These are phyloP conservation scores for Noctua comes DNA, from an alignment of 2,888 invertebrate genomes.

Conservation along the genomic window DNA sequence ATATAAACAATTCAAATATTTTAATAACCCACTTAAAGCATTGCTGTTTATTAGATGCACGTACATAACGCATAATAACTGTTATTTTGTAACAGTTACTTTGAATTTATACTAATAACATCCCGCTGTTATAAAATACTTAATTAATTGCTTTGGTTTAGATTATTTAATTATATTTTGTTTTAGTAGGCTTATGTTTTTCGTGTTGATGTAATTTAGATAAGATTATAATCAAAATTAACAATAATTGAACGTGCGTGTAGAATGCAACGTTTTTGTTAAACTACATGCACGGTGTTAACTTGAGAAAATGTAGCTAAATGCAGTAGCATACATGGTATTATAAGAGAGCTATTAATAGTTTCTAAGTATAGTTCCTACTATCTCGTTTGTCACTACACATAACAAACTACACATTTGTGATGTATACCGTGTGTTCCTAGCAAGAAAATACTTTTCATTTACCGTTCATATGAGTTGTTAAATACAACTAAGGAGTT, in stretches of 20 bases:
- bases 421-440: background rate
- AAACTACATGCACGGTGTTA: background rate
- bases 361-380: background rate
- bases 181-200: background rate
- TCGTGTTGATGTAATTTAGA: conserved; percentile 15
- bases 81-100: conserved; percentile 41
- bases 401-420: background rate
- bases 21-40: conserved; percentile 15
- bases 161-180: conserved; percentile 38
- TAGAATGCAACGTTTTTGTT: background rate
- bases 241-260: conserved; percentile 4
- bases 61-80: conserved; percentile 24
- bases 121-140: conserved; percentile 30
- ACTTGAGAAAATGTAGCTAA: conserved; percentile 2
- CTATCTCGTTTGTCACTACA: background rate
- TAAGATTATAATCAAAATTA: conserved; percentile 27
- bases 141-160: conserved; percentile 30
- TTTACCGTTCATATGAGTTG: background rate
- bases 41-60: conserved; percentile 33
- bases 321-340: background rate
- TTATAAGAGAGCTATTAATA: background rate
- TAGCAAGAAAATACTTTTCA: background rate
- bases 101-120: conserved; percentile 18
- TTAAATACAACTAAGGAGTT: background rate
- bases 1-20: background rate